Conservation (phyloP, 2,113 vertebrate species). For the Spea multiplicata region DNA sequence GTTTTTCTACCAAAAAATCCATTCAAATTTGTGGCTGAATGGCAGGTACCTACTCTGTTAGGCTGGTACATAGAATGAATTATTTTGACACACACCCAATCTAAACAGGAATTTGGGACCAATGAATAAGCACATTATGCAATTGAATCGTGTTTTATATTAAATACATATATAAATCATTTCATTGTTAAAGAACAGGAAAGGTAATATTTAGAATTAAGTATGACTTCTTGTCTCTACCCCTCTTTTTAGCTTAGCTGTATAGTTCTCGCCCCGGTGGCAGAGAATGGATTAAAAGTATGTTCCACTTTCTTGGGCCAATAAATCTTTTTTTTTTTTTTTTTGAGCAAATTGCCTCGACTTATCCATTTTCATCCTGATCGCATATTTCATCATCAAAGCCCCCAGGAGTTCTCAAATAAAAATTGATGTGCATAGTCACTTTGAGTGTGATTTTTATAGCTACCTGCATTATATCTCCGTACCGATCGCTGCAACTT, state of each 20-base stretch:
- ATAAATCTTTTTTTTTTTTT: conserved; percentile 43
- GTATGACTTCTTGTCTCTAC: no score
- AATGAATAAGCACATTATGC: no score
- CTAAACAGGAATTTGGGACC: no score
- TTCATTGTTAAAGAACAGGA: no score
- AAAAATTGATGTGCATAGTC: conserved; percentile 43
- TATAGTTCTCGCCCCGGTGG: conserved; percentile 15
- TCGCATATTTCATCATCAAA: conserved; percentile 43
- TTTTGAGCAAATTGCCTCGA: conserved; percentile 39
- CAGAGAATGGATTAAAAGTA: conserved; percentile 40
- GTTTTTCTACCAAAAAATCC: no score
- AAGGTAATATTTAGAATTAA: no score
- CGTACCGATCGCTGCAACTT: conserved; percentile 10
- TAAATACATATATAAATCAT: no score
- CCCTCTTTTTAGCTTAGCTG: background rate
- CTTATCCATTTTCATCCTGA: conserved; percentile 42
- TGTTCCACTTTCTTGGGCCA: conserved; percentile 42
- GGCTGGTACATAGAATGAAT: no score
- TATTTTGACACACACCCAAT: no score
- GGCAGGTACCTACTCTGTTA: no score
- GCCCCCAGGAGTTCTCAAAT: conserved; percentile 31
- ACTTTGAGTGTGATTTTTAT: conserved; percentile 25
- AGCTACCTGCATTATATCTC: conserved; percentile 15
- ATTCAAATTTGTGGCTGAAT: no score
- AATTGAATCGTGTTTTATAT: no score